Base-by-base conservation (phyloP, 2,888 invertebrate genomes). In the Andricus curvator region DNA sequence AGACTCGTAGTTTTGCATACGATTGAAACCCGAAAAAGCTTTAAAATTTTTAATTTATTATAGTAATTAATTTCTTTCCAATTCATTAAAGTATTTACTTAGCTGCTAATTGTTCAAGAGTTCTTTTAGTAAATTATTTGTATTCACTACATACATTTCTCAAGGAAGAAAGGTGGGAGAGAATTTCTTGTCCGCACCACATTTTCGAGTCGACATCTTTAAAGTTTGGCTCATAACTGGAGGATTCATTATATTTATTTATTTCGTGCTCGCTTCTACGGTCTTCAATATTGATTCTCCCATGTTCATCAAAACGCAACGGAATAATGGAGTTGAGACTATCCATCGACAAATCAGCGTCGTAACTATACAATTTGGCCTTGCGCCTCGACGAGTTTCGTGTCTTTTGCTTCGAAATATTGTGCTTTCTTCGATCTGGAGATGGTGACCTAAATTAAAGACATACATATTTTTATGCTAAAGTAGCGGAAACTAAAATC, bases 231-330 rank as follows among this genome's bases (percentile, higher is more conserved):
- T 84, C 41, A 51, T 74, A 74, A 33, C 51, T 56, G 56, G 74
- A 74, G 22, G 74, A 56, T 74, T 56, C n/a, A 74, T 33, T 56
- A 74, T 74, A 74, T 48, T 91, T 78, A 93, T 83, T 87, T 81
- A 25, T 93, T 37, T 25, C 78, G 70, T 37, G 83, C 86, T 89
- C 85, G 91, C 93, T 87, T 78, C 78, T 80, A 33, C 33, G 66
- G 41, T 86, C 82, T 13, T 87, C 86, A 20, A 92, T 90, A 86
- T 93, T 93, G 84, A 94, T 93, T 88, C 94, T 93, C 9, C 93
- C 94, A 68, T 94, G 91, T 65, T 94, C 94, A 84, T 94, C 95
- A 33, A 94, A 93, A 88, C 95, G 93, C 90, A 93, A 91, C 37
- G 93, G 94, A 83, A 94, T 89, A 44, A 94, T 84, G 4, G 91